Conservation (phyloP, 2,888 invertebrate species). For the Globia sparganii region DNA sequence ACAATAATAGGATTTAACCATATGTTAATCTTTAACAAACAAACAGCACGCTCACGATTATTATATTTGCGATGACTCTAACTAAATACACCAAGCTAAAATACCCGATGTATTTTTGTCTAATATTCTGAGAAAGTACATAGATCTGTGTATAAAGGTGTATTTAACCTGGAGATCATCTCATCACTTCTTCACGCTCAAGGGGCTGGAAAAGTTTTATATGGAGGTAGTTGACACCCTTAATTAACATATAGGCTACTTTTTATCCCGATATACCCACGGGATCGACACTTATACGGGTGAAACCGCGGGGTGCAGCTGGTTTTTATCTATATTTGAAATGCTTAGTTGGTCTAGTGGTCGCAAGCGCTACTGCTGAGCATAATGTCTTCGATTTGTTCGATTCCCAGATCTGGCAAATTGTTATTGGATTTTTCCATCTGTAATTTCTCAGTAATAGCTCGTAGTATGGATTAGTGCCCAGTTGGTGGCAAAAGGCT, state of each 20-base stretch:
- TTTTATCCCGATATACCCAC: too few relatives aligned
- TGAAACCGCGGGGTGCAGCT: too few relatives aligned
- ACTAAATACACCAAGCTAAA: slow-evolving; percentile 46
- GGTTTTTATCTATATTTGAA: neutral
- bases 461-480: too few relatives aligned
- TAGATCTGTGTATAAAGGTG: slow-evolving; percentile 9
- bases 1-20: slow-evolving; percentile 2
- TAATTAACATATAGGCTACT: too few relatives aligned
- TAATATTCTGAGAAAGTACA: slow-evolving; percentile 57
- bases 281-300: too few relatives aligned
- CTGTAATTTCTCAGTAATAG: neutral
- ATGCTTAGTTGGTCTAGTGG: neutral
- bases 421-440: neutral
- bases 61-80: slow-evolving; percentile 28
- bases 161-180: neutral
- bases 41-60: slow-evolving; percentile 32
- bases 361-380: neutral
- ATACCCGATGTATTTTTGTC: slow-evolving; percentile 37
- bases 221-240: too few relatives aligned
- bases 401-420: neutral
- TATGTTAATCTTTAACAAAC: slow-evolving; percentile 29
- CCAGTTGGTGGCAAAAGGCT: too few relatives aligned
- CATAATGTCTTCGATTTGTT: neutral
- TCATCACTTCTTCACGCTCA: too few relatives aligned
- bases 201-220: too few relatives aligned